Base-by-base conservation (phyloP, 1,140 invertebrate genomes). In the Temnothorax nylanderi region DNA sequence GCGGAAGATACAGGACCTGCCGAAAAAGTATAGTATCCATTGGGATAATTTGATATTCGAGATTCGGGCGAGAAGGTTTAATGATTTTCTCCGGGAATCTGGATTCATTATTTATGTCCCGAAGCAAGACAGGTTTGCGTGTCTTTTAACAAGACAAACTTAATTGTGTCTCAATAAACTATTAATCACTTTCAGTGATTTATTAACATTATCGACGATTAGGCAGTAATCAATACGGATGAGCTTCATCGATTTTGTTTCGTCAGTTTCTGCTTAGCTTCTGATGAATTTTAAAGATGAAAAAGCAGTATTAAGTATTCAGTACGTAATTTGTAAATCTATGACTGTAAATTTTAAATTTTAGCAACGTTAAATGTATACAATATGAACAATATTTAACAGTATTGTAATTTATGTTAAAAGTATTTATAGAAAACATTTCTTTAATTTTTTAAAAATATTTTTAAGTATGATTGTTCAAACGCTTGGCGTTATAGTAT, bases 11-110 rank as follows among this genome's bases (percentile, higher is more conserved):
- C 41, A 72, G 51, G 21, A 34, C 16, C 51, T 41, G 37, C 18
- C 6, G 44, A 75, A 75, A 84, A 84, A 84, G 54, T 84, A 75
- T 75, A 44, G 37, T 37, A 84, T 84, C 67, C 54, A 74, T 75
- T 49, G 80, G 26, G 54, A 82, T 82, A 82, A 82, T 82, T 82
- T 82, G 67, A 74, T 74, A 84, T 75, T 84, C 26, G 80, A 51
- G 51, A 58, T 71, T 56, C 26, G 26, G 41, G 13, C 13, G 80
- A 49, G 49, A 37, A 62, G 56, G 54, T 60, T 75, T 84, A 84
- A 84, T 72, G 69, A 26, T 60, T 34, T 16, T 51, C 26, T n/a
- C 47, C 13, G 4, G 21, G 13, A 34, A 21, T 71, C 26, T 32
- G 18, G 10, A 37, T 47, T 49, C 34, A 18, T 51, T 72, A 74